Evolutionary conservation across 2,797 vertebrate genomes (phyloP).

Genomic region (Botia kubotai): DNA sequence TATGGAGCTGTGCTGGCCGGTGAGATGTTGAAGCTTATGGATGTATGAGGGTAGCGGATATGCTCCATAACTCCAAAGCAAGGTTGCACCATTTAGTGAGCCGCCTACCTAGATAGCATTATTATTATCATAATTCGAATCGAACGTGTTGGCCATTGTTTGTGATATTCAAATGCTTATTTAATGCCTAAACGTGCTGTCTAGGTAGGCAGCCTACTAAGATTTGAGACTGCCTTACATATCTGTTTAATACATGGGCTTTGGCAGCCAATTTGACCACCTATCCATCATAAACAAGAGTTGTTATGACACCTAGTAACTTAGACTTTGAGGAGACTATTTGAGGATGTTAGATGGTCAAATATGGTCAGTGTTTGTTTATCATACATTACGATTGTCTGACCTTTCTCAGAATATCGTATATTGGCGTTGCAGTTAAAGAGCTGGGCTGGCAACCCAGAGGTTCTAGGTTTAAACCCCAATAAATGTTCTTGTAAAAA

Average conservation of each 20-base stretch:
- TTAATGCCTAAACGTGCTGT: not conserved
- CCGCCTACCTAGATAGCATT: not conserved
- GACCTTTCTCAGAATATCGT: not conserved
- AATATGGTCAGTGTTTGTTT: not conserved
- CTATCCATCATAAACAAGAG: no score
- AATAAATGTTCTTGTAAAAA: not conserved
- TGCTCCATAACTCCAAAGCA: not conserved
- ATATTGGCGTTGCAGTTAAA: not conserved
- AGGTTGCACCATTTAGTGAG: not conserved
- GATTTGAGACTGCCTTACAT: not conserved
- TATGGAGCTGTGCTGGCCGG: not conserved
- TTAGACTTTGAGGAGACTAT: not conserved
- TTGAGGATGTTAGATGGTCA: not conserved
- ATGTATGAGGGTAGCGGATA: slow-evolving; percentile 2
- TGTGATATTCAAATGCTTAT: not conserved
- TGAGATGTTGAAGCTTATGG: no score
- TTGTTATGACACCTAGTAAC: not conserved
- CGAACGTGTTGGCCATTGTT: not conserved
- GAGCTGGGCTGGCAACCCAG: not conserved
- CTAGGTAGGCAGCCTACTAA: not conserved
- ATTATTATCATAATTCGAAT: not conserved
- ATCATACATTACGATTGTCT: not conserved
- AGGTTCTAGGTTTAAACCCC: not conserved
- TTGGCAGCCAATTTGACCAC: no score
- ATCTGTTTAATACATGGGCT: not conserved